A percentile compares a stretch with the other conserved stretches of the same genome.
Evolutionary conservation across 2,113 vertebrate genomes (phyloP).

Genomic region (Rhabdornis inornatus): DNA sequence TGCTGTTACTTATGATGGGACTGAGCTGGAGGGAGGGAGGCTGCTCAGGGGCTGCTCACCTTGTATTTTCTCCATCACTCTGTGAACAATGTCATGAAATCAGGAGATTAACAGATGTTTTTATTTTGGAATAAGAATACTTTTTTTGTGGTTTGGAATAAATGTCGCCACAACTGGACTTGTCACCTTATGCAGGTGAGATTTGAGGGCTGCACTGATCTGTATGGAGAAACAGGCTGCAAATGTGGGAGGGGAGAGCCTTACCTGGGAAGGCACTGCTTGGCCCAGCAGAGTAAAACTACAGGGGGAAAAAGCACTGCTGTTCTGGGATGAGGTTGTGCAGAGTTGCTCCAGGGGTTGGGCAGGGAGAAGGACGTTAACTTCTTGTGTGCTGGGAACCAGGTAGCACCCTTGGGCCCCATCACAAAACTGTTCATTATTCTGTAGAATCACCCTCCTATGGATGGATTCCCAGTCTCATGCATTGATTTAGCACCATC

Average conservation of each 20-base stretch:
- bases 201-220: not conserved
- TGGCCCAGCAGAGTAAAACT: not conserved
- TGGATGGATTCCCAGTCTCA: not conserved
- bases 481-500: not conserved
- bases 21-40: not conserved
- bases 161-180: not conserved
- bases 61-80: not conserved
- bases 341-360: not conserved
- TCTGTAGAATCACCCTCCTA: not conserved
- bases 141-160: not conserved
- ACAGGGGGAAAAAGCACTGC: rapidly evolving
- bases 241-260: not conserved
- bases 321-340: not conserved
- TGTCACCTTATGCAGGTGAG: not conserved
- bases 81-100: not conserved
- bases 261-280: not conserved
- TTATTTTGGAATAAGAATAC: not conserved
- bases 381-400: not conserved
- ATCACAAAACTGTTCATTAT: not conserved
- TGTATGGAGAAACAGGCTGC: not conserved
- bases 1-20: not conserved
- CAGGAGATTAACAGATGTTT: not conserved
- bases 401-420: not conserved
- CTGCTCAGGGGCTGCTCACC: not conserved
- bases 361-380: not conserved